Conservation (phyloP, 2,113 vertebrate genomes). For the Oriolus oriolus region DNA sequence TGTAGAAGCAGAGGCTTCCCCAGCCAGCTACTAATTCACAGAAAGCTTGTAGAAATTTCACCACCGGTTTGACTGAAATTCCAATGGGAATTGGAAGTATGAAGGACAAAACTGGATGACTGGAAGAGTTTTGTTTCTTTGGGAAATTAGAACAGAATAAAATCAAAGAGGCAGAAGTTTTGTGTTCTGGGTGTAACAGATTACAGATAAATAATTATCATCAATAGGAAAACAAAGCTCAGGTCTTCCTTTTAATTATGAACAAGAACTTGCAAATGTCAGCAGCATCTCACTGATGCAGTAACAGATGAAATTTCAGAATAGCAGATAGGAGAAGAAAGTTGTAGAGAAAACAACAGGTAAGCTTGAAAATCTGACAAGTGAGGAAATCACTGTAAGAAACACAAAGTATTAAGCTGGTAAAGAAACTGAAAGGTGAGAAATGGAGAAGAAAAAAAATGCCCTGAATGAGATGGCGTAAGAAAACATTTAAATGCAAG, state of each 20-base stretch:
- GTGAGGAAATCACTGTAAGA: neutral
- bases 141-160: neutral
- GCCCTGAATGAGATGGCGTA: neutral
- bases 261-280: neutral
- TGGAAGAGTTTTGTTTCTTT: neutral
- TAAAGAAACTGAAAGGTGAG: slow-evolving; percentile 42
- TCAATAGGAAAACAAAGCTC: neutral
- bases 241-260: neutral
- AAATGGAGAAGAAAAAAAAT: neutral
- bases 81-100: neutral
- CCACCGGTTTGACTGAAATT: neutral
- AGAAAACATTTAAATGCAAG: neutral
- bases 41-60: neutral
- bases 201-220: neutral
- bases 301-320: neutral
- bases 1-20: neutral
- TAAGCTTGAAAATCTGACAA: neutral
- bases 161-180: neutral
- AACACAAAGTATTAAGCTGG: neutral
- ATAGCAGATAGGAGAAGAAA: neutral
- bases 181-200: neutral
- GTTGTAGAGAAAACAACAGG: neutral
- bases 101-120: neutral
- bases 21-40: neutral
- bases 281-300: neutral